A percentile compares a stretch with the other conserved stretches of the same genome.
Conservation (phyloP, 2,113 vertebrate genomes). For the Heptranchias perlo region DNA sequence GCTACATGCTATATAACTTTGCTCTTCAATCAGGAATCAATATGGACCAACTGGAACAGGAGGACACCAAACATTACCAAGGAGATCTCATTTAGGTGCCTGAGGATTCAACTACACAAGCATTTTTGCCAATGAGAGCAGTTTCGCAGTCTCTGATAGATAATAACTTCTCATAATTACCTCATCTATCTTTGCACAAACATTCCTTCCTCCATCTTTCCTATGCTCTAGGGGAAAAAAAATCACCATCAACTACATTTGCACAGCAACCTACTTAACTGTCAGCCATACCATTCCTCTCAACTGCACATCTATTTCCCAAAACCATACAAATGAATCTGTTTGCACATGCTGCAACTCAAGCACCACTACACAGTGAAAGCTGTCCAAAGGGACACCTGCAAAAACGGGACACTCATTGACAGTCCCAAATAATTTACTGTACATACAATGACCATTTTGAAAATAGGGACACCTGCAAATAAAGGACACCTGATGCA, state of each 20-base stretch:
- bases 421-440: too few relatives aligned
- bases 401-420: too few relatives aligned
- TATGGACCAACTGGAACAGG: neutral
- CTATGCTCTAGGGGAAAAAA: too few relatives aligned
- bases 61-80: neutral
- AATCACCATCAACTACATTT: neutral
- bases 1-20: neutral
- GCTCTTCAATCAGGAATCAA: neutral
- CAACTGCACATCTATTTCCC: neutral
- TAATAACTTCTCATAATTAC: neutral
- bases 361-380: neutral
- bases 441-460: too few relatives aligned
- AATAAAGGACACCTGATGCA: too few relatives aligned
- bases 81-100: neutral
- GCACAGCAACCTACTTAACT: neutral
- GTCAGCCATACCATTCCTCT: neutral
- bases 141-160: neutral
- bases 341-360: neutral
- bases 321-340: neutral
- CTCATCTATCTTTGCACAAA: neutral
- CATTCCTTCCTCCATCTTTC: too few relatives aligned
- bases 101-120: neutral
- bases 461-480: too few relatives aligned
- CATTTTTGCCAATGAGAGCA: neutral
- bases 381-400: too few relatives aligned